Base-by-base conservation (phyloP, 1,140 invertebrate species). In the Aporrectodea caliginosa region DNA sequence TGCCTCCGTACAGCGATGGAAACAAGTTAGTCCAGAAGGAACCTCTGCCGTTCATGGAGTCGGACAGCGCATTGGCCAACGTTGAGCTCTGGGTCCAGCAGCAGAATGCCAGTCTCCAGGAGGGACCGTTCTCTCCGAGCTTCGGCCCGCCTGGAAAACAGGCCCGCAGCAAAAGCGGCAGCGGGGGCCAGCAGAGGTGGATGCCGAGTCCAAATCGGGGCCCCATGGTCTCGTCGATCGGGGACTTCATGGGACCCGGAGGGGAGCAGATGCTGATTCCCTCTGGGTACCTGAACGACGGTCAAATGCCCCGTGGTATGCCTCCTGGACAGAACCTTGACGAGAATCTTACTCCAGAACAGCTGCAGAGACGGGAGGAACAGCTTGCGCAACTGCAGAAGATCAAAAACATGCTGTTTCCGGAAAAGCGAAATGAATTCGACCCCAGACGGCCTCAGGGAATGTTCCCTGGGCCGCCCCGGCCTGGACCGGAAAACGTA, bases 331-430 rank as follows among this genome's bases (percentile, higher is more conserved):
- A 69, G 76, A 80, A 68, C 27, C 74, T 68, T 80, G 95, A 98
- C 90, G 96, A 98, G 90, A 96, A 98, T 89, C 90, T 98, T 81
- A 99, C 96, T 77, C 95, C 96, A 32, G 94, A 98, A 88, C 96
- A 99, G 88, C 91, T 95, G 75, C 94, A 96, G 78, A 94, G 96
- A 84, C 90, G 96, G 77, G 95, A 97, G 88, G 94, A 95, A 86
- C 93, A 96, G 83, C 89, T 98, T 32, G 95, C 95, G 2, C 95
- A 93, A 68, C 91, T 98, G 80, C 91, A 94, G 75, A 96, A 96
- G 90, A 95, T 98, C 92, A 93, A 96, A 83, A 93, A 95, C 86
- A 92, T 97, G 89, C 89, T 98, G 35, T 95, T 97, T 89, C 94
- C 93, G 0, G 94, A 95, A 75, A 83, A 85, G 78, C 77, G 82